Conservation (phyloP, 1,140 invertebrate genomes). For the Drosophila equinoxialis region DNA sequence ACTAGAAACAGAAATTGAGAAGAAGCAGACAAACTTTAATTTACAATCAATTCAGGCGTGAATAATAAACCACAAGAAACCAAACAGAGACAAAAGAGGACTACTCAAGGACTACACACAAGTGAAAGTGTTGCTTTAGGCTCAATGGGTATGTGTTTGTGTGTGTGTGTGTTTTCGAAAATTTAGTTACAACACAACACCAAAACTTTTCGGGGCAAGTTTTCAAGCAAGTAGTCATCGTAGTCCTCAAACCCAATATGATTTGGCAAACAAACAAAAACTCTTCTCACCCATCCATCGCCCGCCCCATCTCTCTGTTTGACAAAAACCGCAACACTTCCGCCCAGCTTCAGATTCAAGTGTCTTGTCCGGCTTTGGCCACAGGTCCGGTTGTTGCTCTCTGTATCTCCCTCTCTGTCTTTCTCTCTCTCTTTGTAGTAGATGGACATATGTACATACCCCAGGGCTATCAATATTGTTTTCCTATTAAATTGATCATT, state of each 20-base stretch:
- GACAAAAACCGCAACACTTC: constrained; percentile 64
- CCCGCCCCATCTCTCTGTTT: neutral
- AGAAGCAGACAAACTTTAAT: constrained; percentile 76
- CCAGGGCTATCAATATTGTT: constrained; percentile 79
- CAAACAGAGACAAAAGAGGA: constrained; percentile 55
- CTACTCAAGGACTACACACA: constrained; percentile 44
- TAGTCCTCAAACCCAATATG: constrained; percentile 19
- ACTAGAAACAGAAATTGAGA: constrained; percentile 28
- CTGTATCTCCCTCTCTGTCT: constrained; percentile 5
- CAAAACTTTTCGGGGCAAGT: constrained; percentile 66
- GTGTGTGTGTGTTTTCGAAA: constrained; percentile 38
- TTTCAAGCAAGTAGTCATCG: neutral
- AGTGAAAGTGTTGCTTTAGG: constrained; percentile 73
- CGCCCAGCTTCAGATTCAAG: constrained; percentile 38
- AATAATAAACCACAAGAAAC: constrained; percentile 83
- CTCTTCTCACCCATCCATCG: constrained; percentile 13
- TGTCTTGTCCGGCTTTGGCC: constrained; percentile 38
- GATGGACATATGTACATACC: neutral
- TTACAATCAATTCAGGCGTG: constrained; percentile 83
- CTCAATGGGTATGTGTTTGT: constrained; percentile 1
- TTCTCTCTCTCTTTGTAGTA: no score
- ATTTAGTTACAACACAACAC: constrained; percentile 78
- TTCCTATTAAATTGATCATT: constrained; percentile 83
- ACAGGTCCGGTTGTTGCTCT: constrained; percentile 8
- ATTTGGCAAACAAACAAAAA: constrained; percentile 51